Conservation (phyloP, 2,888 invertebrate species). For the Nemapogon koenigi region DNA sequence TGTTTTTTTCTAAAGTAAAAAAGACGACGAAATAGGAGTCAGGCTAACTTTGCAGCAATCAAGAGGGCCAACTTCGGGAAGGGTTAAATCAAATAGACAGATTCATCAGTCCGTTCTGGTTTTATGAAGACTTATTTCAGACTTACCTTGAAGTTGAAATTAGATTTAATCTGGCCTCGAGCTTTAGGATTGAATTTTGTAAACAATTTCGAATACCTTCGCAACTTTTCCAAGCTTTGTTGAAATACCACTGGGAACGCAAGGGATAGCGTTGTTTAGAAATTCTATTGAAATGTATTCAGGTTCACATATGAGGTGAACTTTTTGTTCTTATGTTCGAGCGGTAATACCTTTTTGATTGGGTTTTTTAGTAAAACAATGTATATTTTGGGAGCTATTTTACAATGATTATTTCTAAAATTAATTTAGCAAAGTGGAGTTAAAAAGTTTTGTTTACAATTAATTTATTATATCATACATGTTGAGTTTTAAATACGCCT, state of each 20-base stretch:
- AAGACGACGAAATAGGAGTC: slow-evolving; percentile 45
- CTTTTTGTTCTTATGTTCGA: slow-evolving; percentile 20
- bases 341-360: not conserved
- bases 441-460: too few relatives aligned
- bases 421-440: too few relatives aligned
- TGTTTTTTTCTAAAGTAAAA: slow-evolving; percentile 47
- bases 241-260: slow-evolving; percentile 59
- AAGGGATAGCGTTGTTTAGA: slow-evolving; percentile 49
- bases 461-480: too few relatives aligned
- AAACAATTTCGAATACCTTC: slow-evolving; percentile 64
- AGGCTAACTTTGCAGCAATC: slow-evolving; percentile 60
- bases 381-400: too few relatives aligned
- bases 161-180: slow-evolving; percentile 64
- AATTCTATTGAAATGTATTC: slow-evolving; percentile 59
- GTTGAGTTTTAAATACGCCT: too few relatives aligned
- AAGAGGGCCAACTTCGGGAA: slow-evolving; percentile 50
- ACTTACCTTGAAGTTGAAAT: slow-evolving; percentile 64
- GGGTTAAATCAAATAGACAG: slow-evolving; percentile 59
- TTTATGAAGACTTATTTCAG: slow-evolving; percentile 65
- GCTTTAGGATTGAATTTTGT: slow-evolving; percentile 65
- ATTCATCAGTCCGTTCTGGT: slow-evolving; percentile 40
- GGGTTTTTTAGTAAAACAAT: too few relatives aligned
- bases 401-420: too few relatives aligned
- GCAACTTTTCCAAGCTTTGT: slow-evolving; percentile 59
- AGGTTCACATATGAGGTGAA: slow-evolving; percentile 50